These are phyloP conservation scores for Carollia perspicillata DNA, from an alignment of 2,113 vertebrate species.

Conservation along the genomic window DNA sequence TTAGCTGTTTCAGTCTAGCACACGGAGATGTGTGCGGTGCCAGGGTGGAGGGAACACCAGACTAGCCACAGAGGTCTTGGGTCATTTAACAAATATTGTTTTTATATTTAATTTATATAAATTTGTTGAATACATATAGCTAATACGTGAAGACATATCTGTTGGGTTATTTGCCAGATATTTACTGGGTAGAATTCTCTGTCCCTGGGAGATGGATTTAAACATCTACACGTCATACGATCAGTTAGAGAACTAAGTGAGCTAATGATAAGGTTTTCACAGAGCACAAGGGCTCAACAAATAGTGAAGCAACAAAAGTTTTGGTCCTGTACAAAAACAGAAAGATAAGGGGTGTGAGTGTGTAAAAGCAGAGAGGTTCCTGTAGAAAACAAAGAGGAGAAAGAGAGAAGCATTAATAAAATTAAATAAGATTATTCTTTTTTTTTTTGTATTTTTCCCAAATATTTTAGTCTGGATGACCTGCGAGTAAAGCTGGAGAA, in stretches of 20 bases:
- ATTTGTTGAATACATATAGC: not conserved
- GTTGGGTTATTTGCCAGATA: slow-evolving; percentile 3
- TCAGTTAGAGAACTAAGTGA: not conserved
- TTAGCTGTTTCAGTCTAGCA: not conserved
- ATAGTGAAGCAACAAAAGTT: not conserved
- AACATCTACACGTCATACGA: not conserved
- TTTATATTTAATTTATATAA: not conserved
- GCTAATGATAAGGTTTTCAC: not conserved
- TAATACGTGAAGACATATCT: not conserved
- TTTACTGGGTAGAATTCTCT: not conserved
- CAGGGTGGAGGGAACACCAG: not conserved
- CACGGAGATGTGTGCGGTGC: not conserved
- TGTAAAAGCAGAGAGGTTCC: not conserved
- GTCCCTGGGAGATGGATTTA: not conserved
- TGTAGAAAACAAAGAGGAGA: not conserved
- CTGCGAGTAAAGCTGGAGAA: slow-evolving; percentile 89
- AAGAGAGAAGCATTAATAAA: not conserved
- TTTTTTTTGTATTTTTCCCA: not conserved
- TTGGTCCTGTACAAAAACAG: not conserved
- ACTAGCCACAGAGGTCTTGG: not conserved
- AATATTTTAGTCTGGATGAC: slow-evolving; percentile 85
- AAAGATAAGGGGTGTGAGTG: not conserved
- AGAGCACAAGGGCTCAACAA: not conserved
- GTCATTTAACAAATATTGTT: slow-evolving; percentile 17
- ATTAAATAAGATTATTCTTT: not conserved